Evolutionary conservation across 1,140 invertebrate species (phyloP).

Genomic region (Oscheius sp.): DNA sequence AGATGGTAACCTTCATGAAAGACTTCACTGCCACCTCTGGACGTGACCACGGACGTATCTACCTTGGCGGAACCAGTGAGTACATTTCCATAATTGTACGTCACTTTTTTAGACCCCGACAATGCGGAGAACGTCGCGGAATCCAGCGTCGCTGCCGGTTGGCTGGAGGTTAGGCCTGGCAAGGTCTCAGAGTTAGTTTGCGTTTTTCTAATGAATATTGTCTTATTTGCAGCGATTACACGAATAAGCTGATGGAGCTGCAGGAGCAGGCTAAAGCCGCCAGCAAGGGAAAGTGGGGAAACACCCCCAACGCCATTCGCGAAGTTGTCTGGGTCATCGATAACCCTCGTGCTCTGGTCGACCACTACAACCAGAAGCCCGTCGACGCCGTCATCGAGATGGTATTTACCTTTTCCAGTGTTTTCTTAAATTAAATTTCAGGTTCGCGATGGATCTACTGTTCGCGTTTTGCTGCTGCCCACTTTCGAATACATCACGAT

Average conservation of each 20-base stretch:
- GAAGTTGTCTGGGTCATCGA: slow-evolving; percentile 83
- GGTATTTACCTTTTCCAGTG: slow-evolving; percentile 25
- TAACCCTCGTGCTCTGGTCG: slow-evolving; percentile 77
- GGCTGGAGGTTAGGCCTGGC: slow-evolving; percentile 78
- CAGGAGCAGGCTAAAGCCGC: slow-evolving; percentile 84
- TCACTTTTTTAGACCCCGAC: slow-evolving; percentile 45
- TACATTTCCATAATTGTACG: slow-evolving; percentile 29
- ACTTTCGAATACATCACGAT: slow-evolving; percentile 82
- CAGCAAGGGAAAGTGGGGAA: slow-evolving; percentile 79
- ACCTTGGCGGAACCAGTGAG: slow-evolving; percentile 65
- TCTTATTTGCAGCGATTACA: slow-evolving; percentile 53
- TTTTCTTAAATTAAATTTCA: slow-evolving; percentile 62
- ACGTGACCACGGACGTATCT: slow-evolving; percentile 83
- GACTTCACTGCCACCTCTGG: slow-evolving; percentile 68
- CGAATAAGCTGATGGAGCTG: slow-evolving; percentile 72
- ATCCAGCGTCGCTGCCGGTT: slow-evolving; percentile 78
- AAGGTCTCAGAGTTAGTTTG: slow-evolving; percentile 70
- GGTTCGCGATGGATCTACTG: slow-evolving; percentile 91
- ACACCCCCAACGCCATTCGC: slow-evolving; percentile 65
- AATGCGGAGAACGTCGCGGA: slow-evolving; percentile 81
- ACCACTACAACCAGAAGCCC: slow-evolving; percentile 75
- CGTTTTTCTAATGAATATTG: slow-evolving; percentile 12
- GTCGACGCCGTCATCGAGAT: slow-evolving; percentile 66
- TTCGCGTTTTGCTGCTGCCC: slow-evolving; percentile 82
- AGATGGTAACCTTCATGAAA: slow-evolving; percentile 75